phyloP scores from a whole-genome alignment of 1,140 invertebrate species.

The Lasioglossum baleicum region DNA sequence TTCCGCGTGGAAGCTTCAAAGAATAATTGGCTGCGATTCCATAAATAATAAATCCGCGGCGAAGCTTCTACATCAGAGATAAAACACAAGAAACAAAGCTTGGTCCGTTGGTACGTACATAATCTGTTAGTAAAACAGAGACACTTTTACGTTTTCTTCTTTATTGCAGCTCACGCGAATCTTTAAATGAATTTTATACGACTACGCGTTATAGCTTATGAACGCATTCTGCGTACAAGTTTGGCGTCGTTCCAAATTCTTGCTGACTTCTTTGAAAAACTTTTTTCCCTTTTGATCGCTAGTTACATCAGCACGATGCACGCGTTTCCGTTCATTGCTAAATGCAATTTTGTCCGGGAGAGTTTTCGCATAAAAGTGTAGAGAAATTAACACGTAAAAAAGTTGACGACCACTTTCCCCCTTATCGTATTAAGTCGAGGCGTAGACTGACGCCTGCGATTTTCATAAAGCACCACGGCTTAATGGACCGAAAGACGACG shows the following conservation, averaged over 20 bases:
- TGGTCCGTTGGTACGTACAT: too few species aligned
- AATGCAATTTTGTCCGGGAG: neutral
- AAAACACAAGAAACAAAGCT: neutral
- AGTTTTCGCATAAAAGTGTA: neutral
- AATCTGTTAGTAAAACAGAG: too few species aligned
- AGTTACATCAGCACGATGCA: too few species aligned
- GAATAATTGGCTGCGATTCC: neutral
- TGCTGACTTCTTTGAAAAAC: too few species aligned
- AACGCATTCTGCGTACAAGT: too few species aligned
- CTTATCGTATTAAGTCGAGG: slow-evolving; percentile 23
- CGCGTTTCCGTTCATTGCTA: too few species aligned
- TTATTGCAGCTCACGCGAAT: too few species aligned
- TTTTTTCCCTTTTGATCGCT: too few species aligned
- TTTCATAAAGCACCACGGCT: slow-evolving; percentile 34
- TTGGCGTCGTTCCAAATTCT: too few species aligned
- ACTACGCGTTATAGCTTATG: too few species aligned
- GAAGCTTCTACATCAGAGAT: neutral
- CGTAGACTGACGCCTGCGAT: slow-evolving; percentile 9
- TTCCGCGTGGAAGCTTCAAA: neutral
- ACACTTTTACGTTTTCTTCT: too few species aligned
- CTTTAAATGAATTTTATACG: too few species aligned
- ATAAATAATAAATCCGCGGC: neutral
- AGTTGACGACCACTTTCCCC: neutral
- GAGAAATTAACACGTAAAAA: slow-evolving; percentile 9
- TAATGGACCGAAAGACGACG: slow-evolving; percentile 47